These are phyloP conservation scores for Orgyia antiqua DNA, from an alignment of 2,888 invertebrate genomes.

Conservation along the genomic window DNA sequence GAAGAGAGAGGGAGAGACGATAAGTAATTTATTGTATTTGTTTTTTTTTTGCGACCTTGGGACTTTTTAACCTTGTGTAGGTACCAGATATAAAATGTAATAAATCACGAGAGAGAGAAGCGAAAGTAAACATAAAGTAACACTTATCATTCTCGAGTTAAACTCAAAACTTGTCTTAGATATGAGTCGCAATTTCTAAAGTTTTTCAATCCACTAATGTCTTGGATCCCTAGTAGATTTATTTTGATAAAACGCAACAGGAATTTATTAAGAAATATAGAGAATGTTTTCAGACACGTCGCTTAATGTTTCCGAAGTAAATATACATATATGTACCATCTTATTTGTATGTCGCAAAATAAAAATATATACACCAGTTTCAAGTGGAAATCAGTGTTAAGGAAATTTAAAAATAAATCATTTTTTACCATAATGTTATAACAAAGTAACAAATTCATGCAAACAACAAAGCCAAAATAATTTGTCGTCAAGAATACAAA, in stretches of 20 bases:
- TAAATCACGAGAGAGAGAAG: conserved; percentile 19
- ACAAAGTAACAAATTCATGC: background rate
- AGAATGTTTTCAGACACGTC: too few relatives aligned
- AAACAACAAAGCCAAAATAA: conserved; percentile 3
- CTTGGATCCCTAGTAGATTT: conserved; percentile 24
- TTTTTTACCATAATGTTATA: too few relatives aligned
- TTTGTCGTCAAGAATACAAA: conserved; percentile 2
- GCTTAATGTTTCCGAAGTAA: too few relatives aligned
- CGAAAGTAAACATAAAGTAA: conserved; percentile 16
- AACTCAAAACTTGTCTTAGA: conserved; percentile 17
- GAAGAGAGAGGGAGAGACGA: too few relatives aligned
- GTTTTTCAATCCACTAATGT: conserved; percentile 39
- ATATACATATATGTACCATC: too few relatives aligned
- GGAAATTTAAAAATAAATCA: too few relatives aligned
- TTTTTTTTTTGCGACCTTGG: too few relatives aligned
- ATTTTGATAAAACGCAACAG: conserved; percentile 4
- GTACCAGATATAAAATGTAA: conserved; percentile 12
- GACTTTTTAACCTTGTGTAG: too few relatives aligned
- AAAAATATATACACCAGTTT: too few relatives aligned
- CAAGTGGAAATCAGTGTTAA: too few relatives aligned
- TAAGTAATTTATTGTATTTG: too few relatives aligned
- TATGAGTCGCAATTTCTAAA: conserved; percentile 29
- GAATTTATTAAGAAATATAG: conserved; percentile 1
- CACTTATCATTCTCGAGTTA: conserved; percentile 20
- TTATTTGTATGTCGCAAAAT: too few relatives aligned